Evolutionary conservation across 1,140 invertebrate genomes (phyloP), one percentile per base, ranked within the genome.

Genomic region (Dryas iulia): DNA sequence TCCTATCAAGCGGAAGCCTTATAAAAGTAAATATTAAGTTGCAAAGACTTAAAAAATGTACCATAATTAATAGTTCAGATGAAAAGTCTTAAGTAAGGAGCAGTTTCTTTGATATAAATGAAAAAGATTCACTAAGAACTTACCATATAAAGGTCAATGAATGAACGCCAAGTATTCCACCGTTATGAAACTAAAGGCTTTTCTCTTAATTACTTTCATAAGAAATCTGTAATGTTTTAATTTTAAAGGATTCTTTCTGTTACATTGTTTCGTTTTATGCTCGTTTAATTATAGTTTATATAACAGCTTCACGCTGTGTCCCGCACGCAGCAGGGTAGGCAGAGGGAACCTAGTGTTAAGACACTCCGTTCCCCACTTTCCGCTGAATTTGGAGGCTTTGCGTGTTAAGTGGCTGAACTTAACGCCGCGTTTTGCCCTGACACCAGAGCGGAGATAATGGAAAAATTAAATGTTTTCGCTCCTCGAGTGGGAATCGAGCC

Each of bases 51-150:
- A 8, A 47, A 47, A 47, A 47, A 8, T 47, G 14, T 21, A 47
- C 18, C 18, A 10, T 47, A 47, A 47, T 47, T 47, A 47, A 47
- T 47, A 47, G 39, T 47, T 21, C 18, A 47, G 39, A 12, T 35
- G 33, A 47, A 47, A 47, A 47, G 3, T 31, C 30, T n/a, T 10
- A 31, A 31, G 39, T 10, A 47, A 47, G 39, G 39, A 47, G 39
- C 14, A 47, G 39, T 47, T 47, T 47, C 39, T 47, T 18, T 47
- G 39, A 47, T 18, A 21, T 18, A 47, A 47, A 47, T 47, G 39
- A 47, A 21, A 47, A 47, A 47, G 39, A 47, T 47, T 47, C 39
- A 47, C 39, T 47, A 47, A 21, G 14, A 47, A 47, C 39, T 47
- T 47, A 18, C 18, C 39, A 47, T 47, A 47, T 47, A 47, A 47